These are phyloP conservation scores for Orientallactaga sibirica DNA, from an alignment of 2,797 vertebrate species.

Conservation along the genomic window DNA sequence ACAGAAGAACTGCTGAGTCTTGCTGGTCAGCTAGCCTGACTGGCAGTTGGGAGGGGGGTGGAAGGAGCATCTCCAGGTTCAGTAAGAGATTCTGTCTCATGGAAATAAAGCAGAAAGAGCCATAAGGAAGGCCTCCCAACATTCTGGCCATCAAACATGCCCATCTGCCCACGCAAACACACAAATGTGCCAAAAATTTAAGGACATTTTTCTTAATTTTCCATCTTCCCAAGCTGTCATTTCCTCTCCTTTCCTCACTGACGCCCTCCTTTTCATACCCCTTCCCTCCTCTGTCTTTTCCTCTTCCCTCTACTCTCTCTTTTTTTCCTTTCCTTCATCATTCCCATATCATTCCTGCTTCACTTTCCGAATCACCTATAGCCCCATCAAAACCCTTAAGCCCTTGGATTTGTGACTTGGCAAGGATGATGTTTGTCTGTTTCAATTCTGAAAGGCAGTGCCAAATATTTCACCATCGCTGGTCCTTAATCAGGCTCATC, in stretches of 20 bases:
- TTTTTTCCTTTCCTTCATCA: neutral
- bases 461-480: constrained; percentile 54
- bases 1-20: too few relatives aligned
- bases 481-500: constrained; percentile 35
- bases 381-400: neutral
- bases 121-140: too few relatives aligned
- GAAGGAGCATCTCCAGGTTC: too few relatives aligned
- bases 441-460: constrained; percentile 47
- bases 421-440: constrained; percentile 38
- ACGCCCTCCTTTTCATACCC: too few relatives aligned
- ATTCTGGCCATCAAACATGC: too few relatives aligned
- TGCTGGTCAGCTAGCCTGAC: too few relatives aligned
- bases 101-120: neutral
- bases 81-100: too few relatives aligned
- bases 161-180: too few relatives aligned
- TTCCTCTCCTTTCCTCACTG: neutral
- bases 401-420: constrained; percentile 10
- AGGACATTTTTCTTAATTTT: constrained; percentile 36
- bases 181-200: neutral
- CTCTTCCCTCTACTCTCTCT: fast-evolving
- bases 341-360: neutral
- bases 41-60: too few relatives aligned
- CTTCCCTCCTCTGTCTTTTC: too few relatives aligned
- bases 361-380: neutral
- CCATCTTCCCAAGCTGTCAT: neutral